Percentiles rank a stretch among this genome's conserved stretches.
phyloP scores from a whole-genome alignment of 2,113 vertebrate genomes.

The Heterochromis multidens region DNA sequence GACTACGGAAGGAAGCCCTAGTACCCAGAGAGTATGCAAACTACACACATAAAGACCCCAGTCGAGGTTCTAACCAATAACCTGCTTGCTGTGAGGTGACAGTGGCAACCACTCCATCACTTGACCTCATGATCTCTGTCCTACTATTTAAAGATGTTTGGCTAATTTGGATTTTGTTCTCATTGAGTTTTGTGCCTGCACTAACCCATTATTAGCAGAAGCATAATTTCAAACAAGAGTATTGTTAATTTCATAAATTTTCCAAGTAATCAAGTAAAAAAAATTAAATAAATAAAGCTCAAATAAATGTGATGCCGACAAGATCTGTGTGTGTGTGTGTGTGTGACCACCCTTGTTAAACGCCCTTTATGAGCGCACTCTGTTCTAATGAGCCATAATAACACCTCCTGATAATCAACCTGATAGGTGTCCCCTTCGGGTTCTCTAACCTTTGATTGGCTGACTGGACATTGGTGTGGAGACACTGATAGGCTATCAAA shows the following conservation, averaged over 20 bases:
- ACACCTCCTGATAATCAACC: constrained; percentile 66
- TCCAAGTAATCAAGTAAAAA: background rate
- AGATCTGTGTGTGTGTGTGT: constrained; percentile 9
- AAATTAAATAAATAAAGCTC: background rate
- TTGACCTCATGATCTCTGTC: background rate
- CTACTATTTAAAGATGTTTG: background rate
- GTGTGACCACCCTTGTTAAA: constrained; percentile 61
- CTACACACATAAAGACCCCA: background rate
- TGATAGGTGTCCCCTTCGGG: constrained; percentile 68
- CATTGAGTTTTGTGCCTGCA: background rate
- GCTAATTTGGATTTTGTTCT: background rate
- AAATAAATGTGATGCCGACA: background rate
- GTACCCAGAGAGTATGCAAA: background rate
- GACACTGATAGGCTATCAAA: constrained; percentile 64
- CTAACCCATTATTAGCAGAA: background rate
- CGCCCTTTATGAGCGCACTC: constrained; percentile 70
- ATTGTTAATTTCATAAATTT: background rate
- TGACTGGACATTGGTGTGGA: constrained; percentile 21
- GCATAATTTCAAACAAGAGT: background rate
- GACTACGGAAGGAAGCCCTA: background rate
- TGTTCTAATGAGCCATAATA: constrained; percentile 77
- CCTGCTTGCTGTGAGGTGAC: background rate
- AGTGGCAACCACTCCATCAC: background rate
- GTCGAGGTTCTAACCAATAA: background rate
- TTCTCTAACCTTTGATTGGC: constrained; percentile 54